Evolutionary conservation across 1,140 invertebrate species (phyloP), one percentile per base, ranked within the genome.

Genomic region (Geopemphigus sp.): DNA sequence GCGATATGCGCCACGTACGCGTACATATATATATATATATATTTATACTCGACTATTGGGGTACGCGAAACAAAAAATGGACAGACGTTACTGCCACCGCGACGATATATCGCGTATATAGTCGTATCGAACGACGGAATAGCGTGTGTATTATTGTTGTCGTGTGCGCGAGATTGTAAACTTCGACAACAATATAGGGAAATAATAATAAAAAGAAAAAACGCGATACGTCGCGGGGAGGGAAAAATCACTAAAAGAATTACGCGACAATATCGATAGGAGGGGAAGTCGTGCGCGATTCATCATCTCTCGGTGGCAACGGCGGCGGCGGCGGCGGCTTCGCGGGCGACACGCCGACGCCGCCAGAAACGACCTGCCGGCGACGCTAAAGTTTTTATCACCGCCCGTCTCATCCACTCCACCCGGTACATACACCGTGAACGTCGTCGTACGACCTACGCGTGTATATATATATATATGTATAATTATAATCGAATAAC

Each of bases 401-500:
- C 68, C 47, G 19, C 50, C 17, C 68, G 14, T 10, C 47, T 1
- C 47, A 54, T 72, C 68, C 29, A 54, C 68, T 24, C 64, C 19
- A 14, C 8, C 32, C 32, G n/a, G n/a, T n/a, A n/a, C n/a, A n/a
- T n/a, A 4, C 32, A 39, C 32, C 32, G 32, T 39, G 8, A 3
- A 39, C 32, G 32, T 39, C 8, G 32, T n/a, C n/a, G n/a, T n/a
- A n/a, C n/a, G n/a, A n/a, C n/a, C n/a, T n/a, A n/a, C n/a, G n/a
- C n/a, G n/a, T 39, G 8, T 39, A 39, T 26, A 26, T 5, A 14
- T 10, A 47, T 50, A 50, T 29, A 14, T 22, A 47, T 24, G 24
- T 53, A 72, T 54, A 72, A 53, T 72, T 72, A 72, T 72, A 72
- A 54, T 72, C 68, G 68, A 72, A 72, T 54, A 72, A 72, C 68